Percentiles rank a stretch among this genome's conserved stretches.
Evolutionary conservation across 1,140 invertebrate species (phyloP).

Genomic region (Drosophila nebulosa): DNA sequence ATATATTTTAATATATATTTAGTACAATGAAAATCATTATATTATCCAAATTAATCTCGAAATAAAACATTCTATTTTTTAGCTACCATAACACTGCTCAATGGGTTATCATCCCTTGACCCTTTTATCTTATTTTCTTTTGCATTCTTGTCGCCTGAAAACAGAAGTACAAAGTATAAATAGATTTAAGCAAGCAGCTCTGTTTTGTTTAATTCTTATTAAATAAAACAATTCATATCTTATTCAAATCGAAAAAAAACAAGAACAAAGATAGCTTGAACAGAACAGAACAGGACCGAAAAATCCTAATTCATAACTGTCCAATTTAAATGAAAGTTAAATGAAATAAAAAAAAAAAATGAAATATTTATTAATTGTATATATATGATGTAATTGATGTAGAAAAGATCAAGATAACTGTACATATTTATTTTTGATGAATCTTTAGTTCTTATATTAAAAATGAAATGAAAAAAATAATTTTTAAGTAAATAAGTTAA

Average conservation of each 20-base stretch:
- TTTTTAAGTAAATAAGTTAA: neutral
- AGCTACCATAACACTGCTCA: neutral
- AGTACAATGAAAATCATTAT: neutral
- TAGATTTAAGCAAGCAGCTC: neutral
- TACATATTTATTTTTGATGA: too few species aligned
- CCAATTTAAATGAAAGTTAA: neutral
- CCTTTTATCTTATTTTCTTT: neutral
- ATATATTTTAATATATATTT: neutral
- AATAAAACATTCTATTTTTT: neutral
- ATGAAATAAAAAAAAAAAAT: too few species aligned
- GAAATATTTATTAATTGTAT: too few species aligned
- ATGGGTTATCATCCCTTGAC: neutral
- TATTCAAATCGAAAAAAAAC: neutral
- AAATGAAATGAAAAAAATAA: neutral
- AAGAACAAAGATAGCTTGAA: neutral
- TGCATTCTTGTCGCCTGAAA: constrained; percentile 1
- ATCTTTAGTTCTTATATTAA: neutral
- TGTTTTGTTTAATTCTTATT: neutral
- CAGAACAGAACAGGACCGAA: too few species aligned
- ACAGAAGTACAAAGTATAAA: neutral
- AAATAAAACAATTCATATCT: neutral
- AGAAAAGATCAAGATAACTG: too few species aligned
- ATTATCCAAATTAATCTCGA: neutral
- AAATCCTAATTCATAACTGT: neutral
- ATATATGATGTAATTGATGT: too few species aligned